Conservation (phyloP, 2,113 vertebrate species). For the Coptodon rendalli region DNA sequence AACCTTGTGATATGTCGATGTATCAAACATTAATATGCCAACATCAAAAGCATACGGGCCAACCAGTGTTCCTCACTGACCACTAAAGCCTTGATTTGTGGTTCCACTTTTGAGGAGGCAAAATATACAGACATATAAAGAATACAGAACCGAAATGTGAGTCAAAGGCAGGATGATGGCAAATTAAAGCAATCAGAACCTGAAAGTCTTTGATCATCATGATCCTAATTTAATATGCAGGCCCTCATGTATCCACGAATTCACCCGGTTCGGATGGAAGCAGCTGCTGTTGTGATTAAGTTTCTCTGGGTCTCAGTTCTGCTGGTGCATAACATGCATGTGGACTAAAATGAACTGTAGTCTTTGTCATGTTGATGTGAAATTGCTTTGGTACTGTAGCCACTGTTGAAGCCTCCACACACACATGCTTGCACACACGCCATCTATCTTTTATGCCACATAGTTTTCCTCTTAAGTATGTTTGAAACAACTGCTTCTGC, state of each 20-base stretch:
- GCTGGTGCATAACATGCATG: slow-evolving; percentile 49
- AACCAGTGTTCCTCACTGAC: neutral
- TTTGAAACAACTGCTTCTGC: neutral
- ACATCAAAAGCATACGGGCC: neutral
- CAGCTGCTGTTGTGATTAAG: neutral
- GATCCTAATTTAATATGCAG: neutral
- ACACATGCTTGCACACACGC: neutral
- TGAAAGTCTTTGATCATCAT: neutral
- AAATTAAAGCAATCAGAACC: neutral
- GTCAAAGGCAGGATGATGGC: neutral
- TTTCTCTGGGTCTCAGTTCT: neutral
- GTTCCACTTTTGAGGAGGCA: neutral
- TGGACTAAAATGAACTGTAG: slow-evolving; percentile 6
- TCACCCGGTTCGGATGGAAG: neutral
- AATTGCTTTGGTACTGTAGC: neutral
- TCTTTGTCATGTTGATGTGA: neutral
- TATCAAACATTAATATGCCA: neutral
- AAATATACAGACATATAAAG: neutral
- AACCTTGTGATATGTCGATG: neutral
- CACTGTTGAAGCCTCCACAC: neutral
- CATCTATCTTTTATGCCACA: neutral
- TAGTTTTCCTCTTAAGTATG: neutral
- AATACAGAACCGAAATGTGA: neutral
- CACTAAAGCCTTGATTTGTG: neutral
- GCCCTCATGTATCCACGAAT: slow-evolving; percentile 27